Evolutionary conservation across 2,888 invertebrate genomes (phyloP), one percentile per base, ranked within the genome.

Genomic region (Drosophila vallismaia): DNA sequence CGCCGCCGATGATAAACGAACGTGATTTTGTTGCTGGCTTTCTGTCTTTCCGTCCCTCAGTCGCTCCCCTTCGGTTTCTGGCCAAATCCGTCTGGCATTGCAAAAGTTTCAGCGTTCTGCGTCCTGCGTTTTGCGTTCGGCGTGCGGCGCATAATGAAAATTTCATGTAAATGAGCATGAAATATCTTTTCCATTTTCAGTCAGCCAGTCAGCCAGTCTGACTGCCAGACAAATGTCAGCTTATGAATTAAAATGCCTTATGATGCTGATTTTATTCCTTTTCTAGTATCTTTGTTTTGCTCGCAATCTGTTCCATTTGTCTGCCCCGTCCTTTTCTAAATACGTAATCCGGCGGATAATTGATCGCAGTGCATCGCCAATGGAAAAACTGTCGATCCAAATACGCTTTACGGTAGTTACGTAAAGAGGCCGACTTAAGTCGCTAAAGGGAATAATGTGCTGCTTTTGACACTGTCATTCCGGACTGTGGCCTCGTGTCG

Each of bases 81-180:
- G 67, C 56, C 74, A 79, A 86, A 80, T 82, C 79, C 67, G 55
- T 59, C 75, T 46, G 58, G 51, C 67, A 70, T 77, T 82, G 86
- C 82, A 85, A 69, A 85, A 83, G 88, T 82, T 87, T 64, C 71
- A 12, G 36, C n/a, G 12, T 10, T 10, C 9, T 7, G 40, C 14
- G 40, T 24, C 5, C 8, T 9, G 42, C 42, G 42, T 14, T 19
- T 8, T 4, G 48, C 31, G 48, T 66, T 24, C 36, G 51, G 64
- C 72, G 71, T 75, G 75, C 74, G 71, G 74, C 81, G 71, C 77
- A 86, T 88, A 86, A 86, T 88, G 86, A 86, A 86, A 86, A 82
- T 88, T 85, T 86, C 86, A 90, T 90, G 88, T 89, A 89, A 89
- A 89, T 90, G 89, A 89, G 89, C 79, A 89, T 89, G 88, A 90